Base-by-base conservation (phyloP, 1,140 invertebrate genomes). In the Eurosta solidaginis region DNA sequence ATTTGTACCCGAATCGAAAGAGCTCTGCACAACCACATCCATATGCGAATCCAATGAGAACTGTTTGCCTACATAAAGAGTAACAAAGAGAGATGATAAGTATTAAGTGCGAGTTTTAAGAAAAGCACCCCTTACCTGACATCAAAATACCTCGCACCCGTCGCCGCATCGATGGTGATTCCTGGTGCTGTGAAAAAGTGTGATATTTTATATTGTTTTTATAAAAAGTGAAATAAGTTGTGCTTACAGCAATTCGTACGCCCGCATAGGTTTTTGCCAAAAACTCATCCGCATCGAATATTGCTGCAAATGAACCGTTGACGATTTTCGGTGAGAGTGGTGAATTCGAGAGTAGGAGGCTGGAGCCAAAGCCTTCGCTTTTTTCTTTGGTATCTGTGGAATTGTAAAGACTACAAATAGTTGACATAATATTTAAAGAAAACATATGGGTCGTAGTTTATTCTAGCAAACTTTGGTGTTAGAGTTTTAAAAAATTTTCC, bases 271-370 rank as follows among this genome's bases (percentile, higher is more conserved):
- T 93, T 83, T 94, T 94, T 25, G 92, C 92, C 68, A 97, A 90
- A 17, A 96, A 91, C 82, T 96, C 94, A 75, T 92, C 93, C 42
- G 94, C 94, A 84, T 99, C 97, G 83, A 97, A 97, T 78, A 99
- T 94, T 7, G 97, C 97, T 0, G 95, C 97, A 89, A 97, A 98
- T 80, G 96, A 98, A 0, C 96, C 97, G 83, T 98, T 98, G 7
- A 98, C 96, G 22, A 99, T 95, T 89, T 98, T 98, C 0, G 97
- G 97, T 29, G 96, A 98, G 93, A 98, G 96, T 1, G 97, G 97
- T 27, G 95, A 96, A 88, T 98, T 98, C 10, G 97, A 93, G 29
- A 99, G 88, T 20, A 99, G 89, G 2, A 97, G 90, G 87, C 96
- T 98, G 17, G 97, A 97, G 10, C 97, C 97, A 84, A 98, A 98